Base-by-base conservation (phyloP, 64 coral and sea anemone genomes). In the Montipora capricornis region DNA sequence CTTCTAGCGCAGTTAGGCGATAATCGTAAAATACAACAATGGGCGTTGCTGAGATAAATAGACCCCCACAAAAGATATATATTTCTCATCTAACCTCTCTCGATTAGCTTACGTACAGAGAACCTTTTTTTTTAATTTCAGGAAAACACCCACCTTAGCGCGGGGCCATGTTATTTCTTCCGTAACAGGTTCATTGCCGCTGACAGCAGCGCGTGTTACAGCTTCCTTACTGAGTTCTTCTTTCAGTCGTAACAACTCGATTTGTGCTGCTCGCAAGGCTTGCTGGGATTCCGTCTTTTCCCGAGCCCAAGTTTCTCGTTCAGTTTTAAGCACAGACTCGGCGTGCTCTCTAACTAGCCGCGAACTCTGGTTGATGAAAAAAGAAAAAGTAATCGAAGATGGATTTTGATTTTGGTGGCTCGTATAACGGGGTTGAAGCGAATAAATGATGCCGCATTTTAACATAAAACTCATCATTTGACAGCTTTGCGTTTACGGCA, bases 271-370 rank as follows among this genome's bases (percentile, higher is more conserved):
- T 11, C 81, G 79, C 79, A 98, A 87, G 7, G 90, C 90, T 59
- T 93, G 87, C 64, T 98, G 93, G 12, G 87, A 77, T 80, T 87
- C 79, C 12, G 75, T 62, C 87, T 87, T 95, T 58, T 98, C 96
- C 47, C 95, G 93, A 58, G 73, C 87, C 80, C 90, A 95, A 47
- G 73, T 49, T 74, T 90, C 89, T 73, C 93, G 86, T 62, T 98
- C 96, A 81, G 93, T 89, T 49, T 66, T 88, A 10, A 95, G 60
- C 59, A 93, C 82, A 45, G 90, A 93, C 48, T 98, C 96, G 26
- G 81, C 81, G 70, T 98, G 93, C 52, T 98, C 93, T 80, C 84
- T 91, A 57, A 79, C 90, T 61, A 89, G 90, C 15, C 91, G 90
- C 9, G 93, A 95, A 1, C 29, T 68, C 96, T 98, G 47, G 45